These are phyloP conservation scores for Phataginus tetradactyla DNA, from an alignment of 2,797 vertebrate genomes.

Conservation along the genomic window DNA sequence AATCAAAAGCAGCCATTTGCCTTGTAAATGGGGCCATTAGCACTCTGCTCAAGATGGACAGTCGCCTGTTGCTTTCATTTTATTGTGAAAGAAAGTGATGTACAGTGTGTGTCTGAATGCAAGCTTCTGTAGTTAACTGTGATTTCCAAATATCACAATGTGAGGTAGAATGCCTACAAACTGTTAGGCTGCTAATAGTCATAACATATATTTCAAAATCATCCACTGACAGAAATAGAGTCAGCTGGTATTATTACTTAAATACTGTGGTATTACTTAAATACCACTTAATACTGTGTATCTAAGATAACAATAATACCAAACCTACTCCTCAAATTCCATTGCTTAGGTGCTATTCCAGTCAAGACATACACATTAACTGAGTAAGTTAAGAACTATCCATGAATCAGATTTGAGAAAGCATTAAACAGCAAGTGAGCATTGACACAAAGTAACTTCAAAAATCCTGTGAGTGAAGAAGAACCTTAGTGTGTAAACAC, in stretches of 20 bases:
- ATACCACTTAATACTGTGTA: neutral
- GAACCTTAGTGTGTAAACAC: neutral
- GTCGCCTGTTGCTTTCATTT: neutral
- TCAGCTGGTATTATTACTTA: neutral
- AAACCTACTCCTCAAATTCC: neutral
- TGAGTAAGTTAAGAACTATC: neutral
- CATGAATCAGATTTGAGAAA: neutral
- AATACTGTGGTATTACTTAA: neutral
- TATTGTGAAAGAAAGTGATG: neutral
- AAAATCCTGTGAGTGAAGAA: neutral
- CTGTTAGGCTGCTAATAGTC: neutral
- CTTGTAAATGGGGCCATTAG: neutral
- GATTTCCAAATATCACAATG: conserved; percentile 15
- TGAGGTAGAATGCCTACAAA: conserved; percentile 7
- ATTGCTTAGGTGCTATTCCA: neutral
- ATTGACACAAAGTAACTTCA: neutral
- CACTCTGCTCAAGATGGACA: neutral
- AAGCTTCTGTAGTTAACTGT: neutral
- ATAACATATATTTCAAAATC: conserved; percentile 19
- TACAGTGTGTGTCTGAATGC: neutral
- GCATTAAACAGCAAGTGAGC: neutral
- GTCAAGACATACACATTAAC: neutral
- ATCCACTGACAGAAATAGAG: neutral
- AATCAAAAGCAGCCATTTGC: neutral
- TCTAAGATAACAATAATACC: neutral